A percentile compares a stretch with the other conserved stretches of the same genome.
These are phyloP conservation scores for Burhinus bistriatus DNA, from an alignment of 2,113 vertebrate species.

Conservation along the genomic window DNA sequence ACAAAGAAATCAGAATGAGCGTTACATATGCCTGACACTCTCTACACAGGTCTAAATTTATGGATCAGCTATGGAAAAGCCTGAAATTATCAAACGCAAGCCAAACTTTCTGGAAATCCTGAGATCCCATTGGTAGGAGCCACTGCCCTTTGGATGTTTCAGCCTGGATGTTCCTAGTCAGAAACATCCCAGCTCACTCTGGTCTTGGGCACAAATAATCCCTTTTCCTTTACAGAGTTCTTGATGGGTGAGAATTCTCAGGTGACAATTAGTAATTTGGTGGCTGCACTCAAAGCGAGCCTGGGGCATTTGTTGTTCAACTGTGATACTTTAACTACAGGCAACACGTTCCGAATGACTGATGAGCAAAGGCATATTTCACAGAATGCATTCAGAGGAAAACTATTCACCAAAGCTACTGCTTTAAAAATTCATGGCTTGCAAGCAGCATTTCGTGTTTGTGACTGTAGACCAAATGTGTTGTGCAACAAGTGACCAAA, in stretches of 20 bases:
- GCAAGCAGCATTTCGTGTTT: not conserved
- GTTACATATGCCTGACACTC: not conserved
- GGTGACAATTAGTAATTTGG: not conserved
- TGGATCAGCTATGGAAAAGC: not conserved
- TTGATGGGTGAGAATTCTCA: not conserved
- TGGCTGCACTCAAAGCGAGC: not conserved
- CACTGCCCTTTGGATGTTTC: not conserved
- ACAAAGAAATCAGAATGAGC: not conserved
- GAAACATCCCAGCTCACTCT: not conserved
- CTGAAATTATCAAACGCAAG: not conserved
- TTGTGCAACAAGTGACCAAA: not conserved
- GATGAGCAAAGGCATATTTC: not conserved
- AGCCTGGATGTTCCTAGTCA: not conserved
- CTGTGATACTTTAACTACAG: not conserved
- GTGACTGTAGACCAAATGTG: not conserved
- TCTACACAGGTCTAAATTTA: not conserved
- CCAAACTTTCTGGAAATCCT: not conserved
- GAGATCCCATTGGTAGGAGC: not conserved
- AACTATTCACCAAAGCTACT: not conserved
- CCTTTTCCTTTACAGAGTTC: not conserved
- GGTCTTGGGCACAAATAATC: not conserved
- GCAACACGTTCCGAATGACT: not conserved
- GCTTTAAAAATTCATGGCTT: not conserved
- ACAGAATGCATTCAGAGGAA: not conserved
- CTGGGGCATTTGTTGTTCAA: not conserved